phyloP scores from a whole-genome alignment of 1,140 invertebrate species.

The Diploscapter pachys region DNA sequence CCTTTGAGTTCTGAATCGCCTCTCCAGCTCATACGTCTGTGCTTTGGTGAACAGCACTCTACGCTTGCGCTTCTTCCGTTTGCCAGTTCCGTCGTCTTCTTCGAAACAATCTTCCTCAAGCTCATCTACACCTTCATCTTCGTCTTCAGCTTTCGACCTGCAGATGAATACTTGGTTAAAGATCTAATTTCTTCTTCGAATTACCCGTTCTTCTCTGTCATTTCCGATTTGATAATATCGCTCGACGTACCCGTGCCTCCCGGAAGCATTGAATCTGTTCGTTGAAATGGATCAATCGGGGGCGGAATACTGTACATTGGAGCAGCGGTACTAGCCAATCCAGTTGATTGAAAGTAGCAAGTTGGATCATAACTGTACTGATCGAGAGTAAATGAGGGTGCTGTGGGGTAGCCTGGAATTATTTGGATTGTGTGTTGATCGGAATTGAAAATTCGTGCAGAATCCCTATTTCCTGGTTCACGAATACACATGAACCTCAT shows the following conservation, averaged over 20 bases:
- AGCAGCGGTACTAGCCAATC: slow-evolving; percentile 9
- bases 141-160: slow-evolving; percentile 12
- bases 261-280: background rate
- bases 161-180: background rate
- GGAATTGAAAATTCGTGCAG: too few relatives aligned
- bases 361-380: background rate
- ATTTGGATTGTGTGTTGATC: too few relatives aligned
- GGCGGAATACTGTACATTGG: slow-evolving; percentile 8
- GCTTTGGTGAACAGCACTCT: slow-evolving; percentile 93
- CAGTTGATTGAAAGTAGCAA: slow-evolving; percentile 13
- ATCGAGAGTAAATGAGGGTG: slow-evolving; percentile 16
- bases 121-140: slow-evolving; percentile 8
- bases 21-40: slow-evolving; percentile 90
- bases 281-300: slow-evolving; percentile 12
- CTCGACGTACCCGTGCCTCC: background rate
- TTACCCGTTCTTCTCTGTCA: slow-evolving; percentile 9
- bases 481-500: too few relatives aligned
- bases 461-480: too few relatives aligned
- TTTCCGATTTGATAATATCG: background rate
- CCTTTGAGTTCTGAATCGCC: slow-evolving; percentile 71
- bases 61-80: slow-evolving; percentile 70
- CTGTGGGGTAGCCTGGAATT: slow-evolving; percentile 15
- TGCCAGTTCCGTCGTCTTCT: slow-evolving; percentile 20
- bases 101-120: slow-evolving; percentile 8
- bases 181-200: too few relatives aligned